Conservation (phyloP, 2,797 vertebrate species). For the Holocentrus rufus region DNA sequence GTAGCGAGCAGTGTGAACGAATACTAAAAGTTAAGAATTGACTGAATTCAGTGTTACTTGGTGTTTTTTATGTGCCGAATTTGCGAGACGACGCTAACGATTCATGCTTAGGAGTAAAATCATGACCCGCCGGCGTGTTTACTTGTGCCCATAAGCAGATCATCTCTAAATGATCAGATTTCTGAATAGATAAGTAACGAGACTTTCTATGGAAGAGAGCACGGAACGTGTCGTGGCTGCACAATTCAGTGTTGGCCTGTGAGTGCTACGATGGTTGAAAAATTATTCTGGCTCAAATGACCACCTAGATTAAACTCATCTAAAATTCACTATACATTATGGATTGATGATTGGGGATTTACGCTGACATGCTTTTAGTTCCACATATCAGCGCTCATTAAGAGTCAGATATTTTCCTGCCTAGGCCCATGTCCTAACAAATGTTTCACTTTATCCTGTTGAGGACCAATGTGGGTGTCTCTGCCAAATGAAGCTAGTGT, state of each 20-base stretch:
- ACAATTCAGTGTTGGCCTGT: constrained; percentile 24
- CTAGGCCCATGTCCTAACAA: not conserved
- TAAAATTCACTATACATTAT: not conserved
- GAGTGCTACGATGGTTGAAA: constrained; percentile 25
- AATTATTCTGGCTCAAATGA: constrained; percentile 12
- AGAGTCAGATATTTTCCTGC: not conserved
- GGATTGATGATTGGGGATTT: not conserved
- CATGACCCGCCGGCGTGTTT: not conserved
- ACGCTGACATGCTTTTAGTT: not conserved
- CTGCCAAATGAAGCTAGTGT: not conserved
- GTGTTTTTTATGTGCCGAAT: not conserved
- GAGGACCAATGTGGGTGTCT: not conserved
- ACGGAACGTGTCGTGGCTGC: constrained; percentile 19
- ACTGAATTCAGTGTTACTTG: no score
- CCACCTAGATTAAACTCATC: constrained; percentile 11
- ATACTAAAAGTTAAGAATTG: not conserved
- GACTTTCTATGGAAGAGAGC: constrained; percentile 10
- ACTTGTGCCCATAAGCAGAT: not conserved
- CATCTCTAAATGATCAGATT: constrained; percentile 1
- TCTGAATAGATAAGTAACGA: constrained; percentile 18
- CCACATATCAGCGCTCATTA: not conserved
- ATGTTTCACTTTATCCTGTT: not conserved
- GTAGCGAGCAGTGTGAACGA: not conserved
- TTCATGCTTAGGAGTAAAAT: not conserved
- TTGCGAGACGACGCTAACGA: not conserved